Base-by-base conservation (phyloP, 2,113 vertebrate species). In the Anoplopoma fimbria region DNA sequence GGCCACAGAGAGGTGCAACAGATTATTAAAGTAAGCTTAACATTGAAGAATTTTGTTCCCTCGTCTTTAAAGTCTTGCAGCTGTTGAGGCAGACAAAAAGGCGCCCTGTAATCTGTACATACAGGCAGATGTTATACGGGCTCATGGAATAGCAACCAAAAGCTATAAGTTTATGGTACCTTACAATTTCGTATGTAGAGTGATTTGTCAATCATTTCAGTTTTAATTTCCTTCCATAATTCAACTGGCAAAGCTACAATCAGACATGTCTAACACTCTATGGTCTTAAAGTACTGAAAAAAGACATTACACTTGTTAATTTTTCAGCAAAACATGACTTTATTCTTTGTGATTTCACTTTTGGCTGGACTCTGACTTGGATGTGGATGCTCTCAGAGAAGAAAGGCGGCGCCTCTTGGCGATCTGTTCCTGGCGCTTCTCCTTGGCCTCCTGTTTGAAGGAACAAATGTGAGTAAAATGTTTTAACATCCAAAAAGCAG, bases 341-440 rank as follows among this genome's bases (percentile, higher is more conserved):
- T 94, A 94, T 95, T 95, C 25, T 87, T 92, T 91, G 9, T 83
- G 84, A 92, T 86, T 94, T 97, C 90, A 99, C 95, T 99, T 99
- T 89, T 99, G 98, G 95, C 98, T 99, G 83, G 98, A 98, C 93
- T 99, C 98, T 45, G 98, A 99, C 79, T 99, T 99, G 70, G 98
- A 99, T 88, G 96, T 97, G 80, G 98, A 99, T 79, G 98, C 98
- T 87, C 98, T 97, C 90, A 99, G 93, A 45, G 98, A 99, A 69
- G 98, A 99, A 85, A 99, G 97, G 63, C 98, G 96, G 36, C 98
- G 97, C 49, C 98, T 97, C 96, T 99, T 99, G 1, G 97, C 97
- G 6, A 99, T 99, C 95, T 99, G 97, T 94, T 99, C 98, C 93
- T 99, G 97, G 7, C 97, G 96, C 88, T 99, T 99, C 91, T 99